Conservation (phyloP, 1,140 invertebrate genomes). For the Orius insidiosus region DNA sequence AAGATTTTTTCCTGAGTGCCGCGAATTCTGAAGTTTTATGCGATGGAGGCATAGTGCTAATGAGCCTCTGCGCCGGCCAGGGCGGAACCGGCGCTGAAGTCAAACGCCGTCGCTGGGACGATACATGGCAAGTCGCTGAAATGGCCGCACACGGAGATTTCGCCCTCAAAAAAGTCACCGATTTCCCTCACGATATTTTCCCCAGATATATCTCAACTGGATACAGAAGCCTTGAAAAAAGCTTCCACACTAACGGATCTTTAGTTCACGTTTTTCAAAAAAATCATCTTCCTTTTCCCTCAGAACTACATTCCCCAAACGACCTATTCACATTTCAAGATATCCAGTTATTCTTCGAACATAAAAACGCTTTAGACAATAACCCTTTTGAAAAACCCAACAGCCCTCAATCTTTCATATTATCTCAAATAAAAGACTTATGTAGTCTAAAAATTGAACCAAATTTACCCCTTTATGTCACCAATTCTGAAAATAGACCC, state of each 20-base stretch:
- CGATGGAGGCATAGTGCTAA: constrained; percentile 28
- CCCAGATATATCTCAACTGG: constrained; percentile 30
- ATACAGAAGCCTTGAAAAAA: constrained; percentile 30
- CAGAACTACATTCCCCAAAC: not conserved
- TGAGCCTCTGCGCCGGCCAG: constrained; percentile 41
- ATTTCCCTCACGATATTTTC: constrained; percentile 28
- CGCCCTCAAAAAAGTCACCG: constrained; percentile 27
- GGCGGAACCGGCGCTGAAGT: constrained; percentile 37
- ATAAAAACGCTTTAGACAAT: constrained; percentile 1
- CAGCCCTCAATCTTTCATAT: not conserved
- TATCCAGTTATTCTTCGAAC: not conserved
- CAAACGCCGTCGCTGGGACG: constrained; percentile 32
- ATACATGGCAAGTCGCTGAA: constrained; percentile 43
- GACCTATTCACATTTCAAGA: not conserved
- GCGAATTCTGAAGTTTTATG: constrained; percentile 24
- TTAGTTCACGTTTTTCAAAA: constrained; percentile 31
- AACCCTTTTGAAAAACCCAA: constrained; percentile 2
- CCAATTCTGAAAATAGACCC: not conserved
- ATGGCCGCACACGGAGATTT: constrained; percentile 36
- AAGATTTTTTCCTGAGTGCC: constrained; percentile 32
- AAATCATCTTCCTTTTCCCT: constrained; percentile 1
- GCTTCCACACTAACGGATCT: constrained; percentile 32
- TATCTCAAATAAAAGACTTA: not conserved
- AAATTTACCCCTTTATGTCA: constrained; percentile 1
- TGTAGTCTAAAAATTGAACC: not conserved